Evolutionary conservation across 64 coral and sea anemone species (phyloP).

Genomic region (Orbicella faveolata): DNA sequence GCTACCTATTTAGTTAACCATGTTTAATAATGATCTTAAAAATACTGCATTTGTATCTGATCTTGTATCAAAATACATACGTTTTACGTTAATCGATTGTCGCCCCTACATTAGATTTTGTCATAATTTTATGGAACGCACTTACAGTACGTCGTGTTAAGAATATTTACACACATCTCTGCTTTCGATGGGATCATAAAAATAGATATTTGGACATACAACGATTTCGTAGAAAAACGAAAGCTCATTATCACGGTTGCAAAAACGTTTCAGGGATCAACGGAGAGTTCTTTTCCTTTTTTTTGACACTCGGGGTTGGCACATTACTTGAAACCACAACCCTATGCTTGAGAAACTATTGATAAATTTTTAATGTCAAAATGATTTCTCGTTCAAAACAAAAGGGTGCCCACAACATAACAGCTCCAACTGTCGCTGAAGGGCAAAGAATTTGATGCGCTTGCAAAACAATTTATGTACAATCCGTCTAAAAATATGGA

Average conservation of each 20-base stretch:
- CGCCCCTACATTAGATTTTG: too few species aligned
- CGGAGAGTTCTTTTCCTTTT: neutral
- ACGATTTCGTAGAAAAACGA: neutral
- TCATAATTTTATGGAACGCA: neutral
- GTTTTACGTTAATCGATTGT: neutral
- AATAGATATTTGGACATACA: slow-evolving; percentile 4
- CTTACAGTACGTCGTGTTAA: neutral
- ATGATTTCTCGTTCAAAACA: too few species aligned
- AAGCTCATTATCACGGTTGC: neutral
- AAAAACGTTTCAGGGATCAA: neutral
- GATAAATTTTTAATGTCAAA: too few species aligned
- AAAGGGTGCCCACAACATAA: too few species aligned
- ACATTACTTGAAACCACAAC: too few species aligned
- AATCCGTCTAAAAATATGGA: too few species aligned
- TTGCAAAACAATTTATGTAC: too few species aligned
- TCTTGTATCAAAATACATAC: neutral
- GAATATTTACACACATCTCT: neutral
- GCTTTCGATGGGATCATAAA: slow-evolving; percentile 13
- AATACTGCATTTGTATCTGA: slow-evolving; percentile 7
- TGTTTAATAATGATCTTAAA: neutral
- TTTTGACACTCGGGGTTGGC: too few species aligned
- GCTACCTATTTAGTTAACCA: neutral
- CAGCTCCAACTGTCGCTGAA: too few species aligned
- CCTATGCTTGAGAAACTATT: too few species aligned
- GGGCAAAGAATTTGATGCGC: too few species aligned